Percentiles rank a stretch among this genome's conserved stretches.
These are phyloP conservation scores for Eunapius fragilis DNA, from an alignment of 37 sponge, comb jelly and placozoan species.

Conservation along the genomic window DNA sequence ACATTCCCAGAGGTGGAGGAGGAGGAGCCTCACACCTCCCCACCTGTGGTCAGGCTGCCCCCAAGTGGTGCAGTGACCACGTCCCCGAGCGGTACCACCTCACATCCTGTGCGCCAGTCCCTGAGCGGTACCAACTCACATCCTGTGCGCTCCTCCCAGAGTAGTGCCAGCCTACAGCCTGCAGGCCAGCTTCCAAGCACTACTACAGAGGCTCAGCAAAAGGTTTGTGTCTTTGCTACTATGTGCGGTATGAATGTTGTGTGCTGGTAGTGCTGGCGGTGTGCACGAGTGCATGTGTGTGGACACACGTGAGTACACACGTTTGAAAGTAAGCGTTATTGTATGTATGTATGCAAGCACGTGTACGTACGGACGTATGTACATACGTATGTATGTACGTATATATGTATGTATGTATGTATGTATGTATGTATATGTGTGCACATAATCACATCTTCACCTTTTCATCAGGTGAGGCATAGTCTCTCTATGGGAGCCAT, in stretches of 20 bases:
- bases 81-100: neutral
- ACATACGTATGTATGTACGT: too few species aligned
- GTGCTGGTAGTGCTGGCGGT: neutral
- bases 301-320: too few species aligned
- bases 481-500: neutral
- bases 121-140: neutral
- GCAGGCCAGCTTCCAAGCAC: neutral
- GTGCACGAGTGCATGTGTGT: too few species aligned
- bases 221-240: neutral
- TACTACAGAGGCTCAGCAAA: neutral
- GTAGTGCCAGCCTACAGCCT: neutral
- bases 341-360: neutral
- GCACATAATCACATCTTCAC: too few species aligned
- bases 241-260: neutral
- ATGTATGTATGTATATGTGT: too few species aligned
- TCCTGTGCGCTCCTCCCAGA: neutral
- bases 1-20: slow-evolving; percentile 13
- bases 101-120: neutral
- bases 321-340: too few species aligned
- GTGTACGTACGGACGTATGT: neutral
- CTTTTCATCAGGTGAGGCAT: neutral
- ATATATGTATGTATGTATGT: too few species aligned
- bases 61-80: neutral
- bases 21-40: neutral
- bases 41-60: neutral